phyloP scores from a whole-genome alignment of 2,888 invertebrate species.

The Xestia c-nigrum region DNA sequence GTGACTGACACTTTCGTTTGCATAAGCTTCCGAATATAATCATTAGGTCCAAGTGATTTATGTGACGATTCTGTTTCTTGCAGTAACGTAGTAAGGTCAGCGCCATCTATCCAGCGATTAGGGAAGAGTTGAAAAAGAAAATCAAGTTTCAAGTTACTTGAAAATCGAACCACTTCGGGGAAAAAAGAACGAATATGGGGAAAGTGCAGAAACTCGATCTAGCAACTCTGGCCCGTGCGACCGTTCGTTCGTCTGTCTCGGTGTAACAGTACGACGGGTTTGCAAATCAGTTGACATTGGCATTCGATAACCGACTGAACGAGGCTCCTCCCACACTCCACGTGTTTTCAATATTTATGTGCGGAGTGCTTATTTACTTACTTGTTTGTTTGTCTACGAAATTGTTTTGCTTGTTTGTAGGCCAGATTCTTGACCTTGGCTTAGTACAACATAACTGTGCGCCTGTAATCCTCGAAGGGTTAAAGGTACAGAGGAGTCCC shows the following conservation, averaged over 20 bases:
- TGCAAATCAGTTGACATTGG: conserved; percentile 88
- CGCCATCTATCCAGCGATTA: too few species aligned
- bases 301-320: conserved; percentile 77
- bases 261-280: conserved; percentile 84
- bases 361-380: conserved; percentile 12
- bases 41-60: too few species aligned
- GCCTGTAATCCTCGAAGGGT: background rate
- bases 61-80: too few species aligned
- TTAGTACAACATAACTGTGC: background rate
- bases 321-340: conserved; percentile 61
- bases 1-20: too few species aligned
- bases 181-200: background rate
- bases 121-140: too few species aligned
- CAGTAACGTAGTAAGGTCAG: too few species aligned
- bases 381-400: conserved; percentile 23
- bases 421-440: background rate
- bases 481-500: background rate
- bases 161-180: background rate
- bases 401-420: background rate
- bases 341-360: conserved; percentile 59
- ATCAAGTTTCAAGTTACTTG: too few species aligned
- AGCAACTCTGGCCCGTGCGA: conserved; percentile 38
- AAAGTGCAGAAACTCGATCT: background rate
- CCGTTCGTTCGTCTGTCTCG: conserved; percentile 36
- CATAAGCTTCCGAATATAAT: too few species aligned